Conservation (phyloP, 2,888 invertebrate genomes). For the Torymus aiolomorphi region DNA sequence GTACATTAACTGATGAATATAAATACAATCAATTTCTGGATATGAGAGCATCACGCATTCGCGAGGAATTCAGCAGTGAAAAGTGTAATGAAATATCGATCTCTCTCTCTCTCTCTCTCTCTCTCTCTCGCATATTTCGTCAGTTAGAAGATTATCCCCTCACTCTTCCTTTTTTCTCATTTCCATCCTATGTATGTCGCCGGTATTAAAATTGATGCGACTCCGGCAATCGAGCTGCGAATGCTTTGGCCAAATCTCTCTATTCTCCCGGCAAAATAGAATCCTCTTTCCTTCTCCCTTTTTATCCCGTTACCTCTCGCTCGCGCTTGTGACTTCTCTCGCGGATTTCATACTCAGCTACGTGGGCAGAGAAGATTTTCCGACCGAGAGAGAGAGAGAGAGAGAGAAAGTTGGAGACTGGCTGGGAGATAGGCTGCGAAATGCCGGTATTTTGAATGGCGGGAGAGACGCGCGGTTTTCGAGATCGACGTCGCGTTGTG, state of each 20-base stretch:
- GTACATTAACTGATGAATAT: not conserved
- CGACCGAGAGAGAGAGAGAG: no score
- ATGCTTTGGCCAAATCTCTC: constrained; percentile 26
- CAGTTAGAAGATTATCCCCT: no score
- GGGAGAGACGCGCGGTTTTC: no score
- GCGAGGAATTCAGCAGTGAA: not conserved
- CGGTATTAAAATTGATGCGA: constrained; percentile 43
- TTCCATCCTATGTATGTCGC: constrained; percentile 2
- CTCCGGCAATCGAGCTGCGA: constrained; percentile 15
- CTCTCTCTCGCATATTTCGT: not conserved
- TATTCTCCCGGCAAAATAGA: constrained; percentile 22
- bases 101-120: not conserved
- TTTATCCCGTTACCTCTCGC: not conserved
- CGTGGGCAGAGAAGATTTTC: not conserved
- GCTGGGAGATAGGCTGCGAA: no score
- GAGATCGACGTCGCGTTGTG: no score
- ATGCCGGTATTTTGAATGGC: no score
- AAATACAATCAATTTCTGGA: not conserved
- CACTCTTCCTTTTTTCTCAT: not conserved
- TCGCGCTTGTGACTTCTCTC: constrained; percentile 1
- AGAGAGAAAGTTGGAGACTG: no score
- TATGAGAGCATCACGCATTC: not conserved
- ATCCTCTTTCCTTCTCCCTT: constrained; percentile 13
- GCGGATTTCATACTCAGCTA: not conserved
- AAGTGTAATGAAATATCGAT: constrained; percentile 45